Base-by-base conservation (phyloP, 2,797 vertebrate species). In the Neosilurus hyrtlii region DNA sequence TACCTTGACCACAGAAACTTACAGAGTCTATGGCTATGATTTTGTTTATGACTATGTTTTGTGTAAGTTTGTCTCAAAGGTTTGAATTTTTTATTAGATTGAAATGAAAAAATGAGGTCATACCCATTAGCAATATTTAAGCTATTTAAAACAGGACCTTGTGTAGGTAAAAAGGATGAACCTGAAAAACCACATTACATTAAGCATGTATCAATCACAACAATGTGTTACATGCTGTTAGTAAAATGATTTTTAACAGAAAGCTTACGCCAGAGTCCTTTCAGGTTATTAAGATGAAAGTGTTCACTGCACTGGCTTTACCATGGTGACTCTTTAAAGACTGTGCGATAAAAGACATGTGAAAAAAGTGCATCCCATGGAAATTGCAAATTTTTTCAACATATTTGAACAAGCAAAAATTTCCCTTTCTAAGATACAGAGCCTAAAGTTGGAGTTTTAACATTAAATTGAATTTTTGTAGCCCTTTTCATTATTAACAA, bases 211-310 rank as follows among this genome's bases (percentile, higher is more conserved):
- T 51, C 43, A 2, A 24, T 51, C 43, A 8, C 20, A 49, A 49
- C 6, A 37, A 10, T 20, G 9, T 22, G 20, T 49, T 22, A 49
- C 43, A 71, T 51, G n/a, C 43, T 68, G 66, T 9, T 37, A 68
- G 43, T 8, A 86, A 81, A 49, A n/a, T 80, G 54, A 65, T 51
- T 63, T 54, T 79, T 78, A 85, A 80, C 72, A 76, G 74, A 56
- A 68, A 51, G 70, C 22, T 80, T 77, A 43, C 15, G 18, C 20
- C 37, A 30, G 62, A 63, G 62, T 14, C 24, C 62, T 65, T 65
- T 30, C 9, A 16, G 26, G 24, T 59, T 59, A 20, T 59, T 59
- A 59, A 20, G 57, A 59, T 30, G 30, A 30, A 30, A 30, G 30
- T 30, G 30, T 30, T 30, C 30, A 30, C 30, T 30, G 30, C 30